These are phyloP conservation scores for Octomys mimax DNA, from an alignment of 2,797 vertebrate species.

Conservation along the genomic window DNA sequence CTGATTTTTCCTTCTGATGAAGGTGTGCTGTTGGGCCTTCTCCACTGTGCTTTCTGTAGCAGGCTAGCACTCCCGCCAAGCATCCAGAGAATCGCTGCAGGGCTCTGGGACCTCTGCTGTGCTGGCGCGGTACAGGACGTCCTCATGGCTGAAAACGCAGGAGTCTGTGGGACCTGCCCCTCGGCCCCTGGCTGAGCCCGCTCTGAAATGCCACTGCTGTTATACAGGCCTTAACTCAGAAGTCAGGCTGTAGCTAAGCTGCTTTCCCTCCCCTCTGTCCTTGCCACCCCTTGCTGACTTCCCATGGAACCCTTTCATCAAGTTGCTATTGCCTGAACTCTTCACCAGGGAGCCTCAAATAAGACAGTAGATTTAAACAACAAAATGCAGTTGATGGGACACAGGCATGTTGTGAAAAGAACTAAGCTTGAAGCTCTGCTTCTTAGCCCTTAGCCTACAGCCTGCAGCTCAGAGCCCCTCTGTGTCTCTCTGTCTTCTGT, in stretches of 20 bases:
- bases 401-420: neutral
- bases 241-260: neutral
- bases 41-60: neutral
- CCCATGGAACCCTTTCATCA: neutral
- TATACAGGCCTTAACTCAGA: neutral
- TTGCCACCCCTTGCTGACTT: neutral
- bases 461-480: neutral
- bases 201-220: neutral
- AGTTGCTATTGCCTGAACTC: neutral
- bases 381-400: neutral
- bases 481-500: neutral
- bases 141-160: neutral
- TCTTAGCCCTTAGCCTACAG: neutral
- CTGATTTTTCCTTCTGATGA: neutral
- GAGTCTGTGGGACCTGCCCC: neutral
- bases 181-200: neutral
- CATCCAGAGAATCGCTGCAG: neutral
- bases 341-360: neutral
- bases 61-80: neutral
- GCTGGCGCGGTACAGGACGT: neutral
- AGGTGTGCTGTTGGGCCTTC: neutral
- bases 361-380: neutral
- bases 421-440: neutral
- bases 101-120: neutral
- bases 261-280: too few species aligned